phyloP scores from a whole-genome alignment of 2,113 vertebrate genomes.

The Galeopterus variegatus region DNA sequence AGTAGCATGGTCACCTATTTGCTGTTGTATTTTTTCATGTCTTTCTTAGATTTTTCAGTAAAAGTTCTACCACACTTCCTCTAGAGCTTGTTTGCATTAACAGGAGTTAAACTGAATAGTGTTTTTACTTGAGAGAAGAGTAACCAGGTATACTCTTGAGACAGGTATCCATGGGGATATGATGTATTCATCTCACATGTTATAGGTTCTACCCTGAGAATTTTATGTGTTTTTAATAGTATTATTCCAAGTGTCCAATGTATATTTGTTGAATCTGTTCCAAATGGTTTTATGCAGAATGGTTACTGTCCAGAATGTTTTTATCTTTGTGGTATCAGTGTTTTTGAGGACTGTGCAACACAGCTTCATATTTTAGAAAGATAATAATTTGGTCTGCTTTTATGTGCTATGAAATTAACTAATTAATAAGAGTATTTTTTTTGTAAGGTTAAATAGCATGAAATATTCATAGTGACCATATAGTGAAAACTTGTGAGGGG shows the following conservation, averaged over 20 bases:
- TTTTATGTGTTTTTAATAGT: background rate
- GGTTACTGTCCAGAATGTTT: background rate
- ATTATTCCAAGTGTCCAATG: background rate
- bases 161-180: background rate
- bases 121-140: background rate
- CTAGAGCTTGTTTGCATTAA: background rate
- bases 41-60: slow-evolving; percentile 14
- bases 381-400: background rate
- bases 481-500: background rate
- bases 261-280: background rate
- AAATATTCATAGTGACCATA: background rate
- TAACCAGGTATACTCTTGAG: background rate
- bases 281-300: background rate
- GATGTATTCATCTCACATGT: background rate
- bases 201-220: background rate
- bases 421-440: background rate
- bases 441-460: background rate
- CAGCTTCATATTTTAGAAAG: background rate
- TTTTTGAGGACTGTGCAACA: background rate
- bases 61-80: background rate
- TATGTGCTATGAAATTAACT: background rate
- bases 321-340: background rate
- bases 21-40: background rate
- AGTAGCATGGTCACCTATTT: background rate
- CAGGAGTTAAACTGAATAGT: background rate